Evolutionary conservation across 2,797 vertebrate genomes (phyloP), one percentile per base, ranked within the genome.

Genomic region (Hapalemur alaotrensis): DNA sequence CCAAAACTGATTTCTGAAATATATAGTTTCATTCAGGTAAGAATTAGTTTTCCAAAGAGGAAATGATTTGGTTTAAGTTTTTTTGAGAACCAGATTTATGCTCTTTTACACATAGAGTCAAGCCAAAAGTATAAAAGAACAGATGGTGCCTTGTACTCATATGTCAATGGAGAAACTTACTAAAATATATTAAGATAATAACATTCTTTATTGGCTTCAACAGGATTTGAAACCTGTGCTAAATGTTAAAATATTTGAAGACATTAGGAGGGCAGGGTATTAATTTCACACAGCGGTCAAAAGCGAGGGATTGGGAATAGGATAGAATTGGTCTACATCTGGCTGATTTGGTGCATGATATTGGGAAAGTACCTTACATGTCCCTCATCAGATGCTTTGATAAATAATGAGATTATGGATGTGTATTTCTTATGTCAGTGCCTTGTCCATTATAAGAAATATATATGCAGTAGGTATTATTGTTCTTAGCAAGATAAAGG

Each of bases 11-110:
- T 30, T 4, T 75, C 43, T 57, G 82, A 41, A 28, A 32, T 13
- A 3, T 59, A 93, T 78, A 95, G 94, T 73, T 75, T 94, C 57
- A 93, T 97, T 5, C 65, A 88, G 89, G 92, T 96, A 38, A 6
- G 86, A 63, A 35, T 46, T 52, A 25, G 3, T 38, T 92, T 78
- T 41, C 23, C 17, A 30, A 52, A 76, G 20, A 38, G 20, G 17
- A n/a, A 65, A 67, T 72, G 2, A 30, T 25, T 54, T 61, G 14
- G 9, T 30, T 48, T 43, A 43, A 43, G 4, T 22, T 83, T 52
- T 43, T 43, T 1, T 30, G 28, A 83, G 48, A 6, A n/a, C 15
- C 38, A 72, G 35, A 7, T 65, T 50, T 76, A 43, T 70, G 10
- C 2, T 30, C 10, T 87, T 11, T 46, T 46, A 61, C 7, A 59